Evolutionary conservation across 2,888 invertebrate genomes (phyloP).

Genomic region (Limnephilus rhombicus): DNA sequence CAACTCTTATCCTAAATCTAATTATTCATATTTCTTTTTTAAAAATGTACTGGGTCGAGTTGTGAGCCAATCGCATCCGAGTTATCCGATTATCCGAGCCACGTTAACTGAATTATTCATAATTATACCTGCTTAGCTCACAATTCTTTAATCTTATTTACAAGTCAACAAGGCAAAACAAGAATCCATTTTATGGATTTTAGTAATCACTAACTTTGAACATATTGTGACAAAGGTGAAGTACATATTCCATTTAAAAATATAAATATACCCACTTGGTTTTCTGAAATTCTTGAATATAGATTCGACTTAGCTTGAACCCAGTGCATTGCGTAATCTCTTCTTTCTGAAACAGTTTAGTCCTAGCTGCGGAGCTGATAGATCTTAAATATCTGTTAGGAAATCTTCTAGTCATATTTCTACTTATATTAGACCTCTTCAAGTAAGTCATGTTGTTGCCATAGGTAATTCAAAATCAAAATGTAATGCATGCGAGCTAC

Average conservation of each 20-base stretch:
- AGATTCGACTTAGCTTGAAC: neutral
- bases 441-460: slow-evolving; percentile 64
- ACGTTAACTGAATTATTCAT: neutral
- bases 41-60: neutral
- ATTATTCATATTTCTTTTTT: slow-evolving; percentile 8
- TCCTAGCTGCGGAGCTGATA: slow-evolving; percentile 63
- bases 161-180: neutral
- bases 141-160: neutral
- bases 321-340: slow-evolving; percentile 14
- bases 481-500: slow-evolving; percentile 64
- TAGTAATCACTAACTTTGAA: neutral
- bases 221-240: neutral
- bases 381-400: slow-evolving; percentile 65
- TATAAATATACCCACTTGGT: neutral
- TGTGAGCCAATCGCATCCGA: neutral
- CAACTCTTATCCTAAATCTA: slow-evolving; percentile 36
- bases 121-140: neutral
- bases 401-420: slow-evolving; percentile 63
- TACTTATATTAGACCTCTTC: slow-evolving; percentile 64
- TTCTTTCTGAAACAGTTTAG: slow-evolving; percentile 58
- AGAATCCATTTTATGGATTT: neutral
- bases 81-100: neutral
- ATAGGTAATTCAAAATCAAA: slow-evolving; percentile 64
- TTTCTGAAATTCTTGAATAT: neutral
- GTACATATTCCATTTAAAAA: neutral